Percentiles rank a stretch among this genome's conserved stretches.
Evolutionary conservation across 1,140 invertebrate genomes (phyloP).

Genomic region (fruit fly (Drosophila melanogaster)): Release_6_plus_ISO1_MT NT_033777.3:24645501-24646000

Average conservation of each 20-base stretch:
- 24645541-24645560: slow-evolving; percentile 90
- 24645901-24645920: slow-evolving; percentile 95
- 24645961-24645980: slow-evolving; percentile 88
- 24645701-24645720: background rate
- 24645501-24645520: slow-evolving; percentile 90
- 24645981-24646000: slow-evolving; percentile 95
- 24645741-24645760: slow-evolving; percentile 88
- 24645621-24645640: slow-evolving; percentile 95
- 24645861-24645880: slow-evolving; percentile 96
- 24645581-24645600: slow-evolving; percentile 94
- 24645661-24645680: slow-evolving; percentile 91
- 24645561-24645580: slow-evolving; percentile 92
- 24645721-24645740: background rate
- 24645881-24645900: slow-evolving; percentile 95
- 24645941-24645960: slow-evolving; percentile 85
- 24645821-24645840: slow-evolving; percentile 96
- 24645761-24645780: slow-evolving; percentile 93
- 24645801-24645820: slow-evolving; percentile 94
- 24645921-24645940: slow-evolving; percentile 85
- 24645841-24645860: slow-evolving; percentile 97
- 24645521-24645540: slow-evolving; percentile 85
- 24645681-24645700: slow-evolving; percentile 47
- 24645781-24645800: slow-evolving; percentile 97
- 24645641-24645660: slow-evolving; percentile 95
- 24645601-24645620: slow-evolving; percentile 94